Evolutionary conservation across 2,797 vertebrate genomes (phyloP), one percentile per base, ranked within the genome.

Genomic region (Eurystomus glaucurus): DNA sequence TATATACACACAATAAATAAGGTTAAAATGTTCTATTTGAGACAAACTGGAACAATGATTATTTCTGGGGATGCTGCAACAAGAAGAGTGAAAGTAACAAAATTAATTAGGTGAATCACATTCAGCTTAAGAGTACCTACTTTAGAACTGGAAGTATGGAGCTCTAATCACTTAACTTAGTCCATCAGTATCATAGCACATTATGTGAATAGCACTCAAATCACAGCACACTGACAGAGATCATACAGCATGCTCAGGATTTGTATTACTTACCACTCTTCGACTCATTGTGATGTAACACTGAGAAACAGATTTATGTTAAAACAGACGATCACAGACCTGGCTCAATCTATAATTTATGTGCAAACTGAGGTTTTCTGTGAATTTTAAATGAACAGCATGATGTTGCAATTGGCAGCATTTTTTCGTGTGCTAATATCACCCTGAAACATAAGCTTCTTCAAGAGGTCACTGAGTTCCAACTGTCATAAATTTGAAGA

Each of bases 331-430:
- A 89, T 80, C 37, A 43, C 0, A 95, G 60, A 51, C 45, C 61
- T 75, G 37, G 21, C 23, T 93, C 45, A 31, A 43, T 92, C 62
- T 54, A 60, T 92, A 91, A 96, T 88, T 94, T 60, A 88, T 51
- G 41, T 23, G 26, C 5, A 33, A 93, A 75, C 33, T 57, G 37
- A 64, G 45, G 12, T 75, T 89, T 88, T 74, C 50, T 46, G 77
- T 62, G 75, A 88, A 85, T 88, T 94, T 85, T 57, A 91, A 82
- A 83, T 75, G 31, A 93, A 55, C 51, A 79, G 45, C 39, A 37
- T 46, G n/a, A 81, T 58, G 54, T 45, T 93, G 81, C 16, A 39
- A 33, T 88, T 52, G 9, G 51, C 35, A 89, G 51, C 20, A 25
- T 14, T 74, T 90, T 79, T 69, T 46, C 61, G 43, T 62, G 26